phyloP scores from a whole-genome alignment of 2,797 vertebrate genomes.

The Euthynnus affinis region DNA sequence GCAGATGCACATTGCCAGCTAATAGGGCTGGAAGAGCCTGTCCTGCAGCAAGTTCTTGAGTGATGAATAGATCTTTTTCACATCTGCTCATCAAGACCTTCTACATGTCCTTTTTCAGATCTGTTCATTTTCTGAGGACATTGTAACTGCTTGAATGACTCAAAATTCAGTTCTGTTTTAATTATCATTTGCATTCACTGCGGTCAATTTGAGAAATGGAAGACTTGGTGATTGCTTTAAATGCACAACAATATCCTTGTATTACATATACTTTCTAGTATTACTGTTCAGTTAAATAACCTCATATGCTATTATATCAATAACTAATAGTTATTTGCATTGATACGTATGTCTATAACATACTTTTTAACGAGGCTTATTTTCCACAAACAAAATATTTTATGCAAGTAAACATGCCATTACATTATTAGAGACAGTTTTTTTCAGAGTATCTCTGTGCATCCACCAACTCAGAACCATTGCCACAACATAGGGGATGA shows the following conservation, averaged over 20 bases:
- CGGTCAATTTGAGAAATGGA: constrained; percentile 16
- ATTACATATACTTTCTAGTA: neutral
- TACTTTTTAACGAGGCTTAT: neutral
- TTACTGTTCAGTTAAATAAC: neutral
- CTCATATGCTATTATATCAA: neutral
- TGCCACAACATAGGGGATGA: neutral
- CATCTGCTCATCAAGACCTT: constrained; percentile 69
- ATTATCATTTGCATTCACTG: constrained; percentile 38
- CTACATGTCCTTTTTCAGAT: constrained; percentile 60
- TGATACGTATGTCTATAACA: neutral
- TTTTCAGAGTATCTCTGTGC: neutral
- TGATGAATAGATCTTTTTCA: constrained; percentile 64
- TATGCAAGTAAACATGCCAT: neutral
- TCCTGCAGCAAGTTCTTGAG: constrained; percentile 11
- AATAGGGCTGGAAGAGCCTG: constrained; percentile 17
- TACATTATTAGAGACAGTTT: neutral
- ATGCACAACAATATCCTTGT: neutral
- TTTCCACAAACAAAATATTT: neutral
- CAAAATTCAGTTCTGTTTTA: constrained; percentile 37
- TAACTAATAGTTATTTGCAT: neutral
- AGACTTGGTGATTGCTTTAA: neutral
- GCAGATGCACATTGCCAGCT: constrained; percentile 17
- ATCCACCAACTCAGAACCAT: neutral
- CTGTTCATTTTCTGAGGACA: constrained; percentile 49
- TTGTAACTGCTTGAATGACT: constrained; percentile 45